Base-by-base conservation (phyloP, 2,797 vertebrate genomes). In the Lagorchestes hirsutus region DNA sequence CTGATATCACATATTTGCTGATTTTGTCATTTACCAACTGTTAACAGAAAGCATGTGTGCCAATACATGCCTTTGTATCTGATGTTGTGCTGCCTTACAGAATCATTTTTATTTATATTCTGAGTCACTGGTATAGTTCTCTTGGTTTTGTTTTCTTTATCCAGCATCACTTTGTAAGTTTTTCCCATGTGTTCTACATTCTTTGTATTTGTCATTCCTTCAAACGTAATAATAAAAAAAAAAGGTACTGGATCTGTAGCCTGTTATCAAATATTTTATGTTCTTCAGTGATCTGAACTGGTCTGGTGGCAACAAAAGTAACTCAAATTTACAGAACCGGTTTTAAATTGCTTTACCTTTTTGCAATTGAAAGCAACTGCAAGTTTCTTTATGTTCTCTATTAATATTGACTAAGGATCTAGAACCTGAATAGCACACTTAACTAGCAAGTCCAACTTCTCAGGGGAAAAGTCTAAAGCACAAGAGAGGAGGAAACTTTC, bases 341-440 rank as follows among this genome's bases (percentile, higher is more conserved):
- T 93, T 95, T 93, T 95, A 94, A 54, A 91, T 93, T 93, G 62
- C 54, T 55, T 27, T 46, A 74, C n/a, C 34, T 74, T 93, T 82
- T 95, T 92, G 92, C 87, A 50, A 96, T 90, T 94, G 96, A 95
- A 96, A 92, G 24, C 54, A 82, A n/a, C 29, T 90, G 28, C n/a
- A 95, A 91, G n/a, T 16, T 55, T 91, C 52, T 91, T 94, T 93
- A 59, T 82, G 96, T 92, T 40, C 31, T 59, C 92, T 13, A 40
- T 90, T 95, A 96, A 95, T 95, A 27, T 1, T 56, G 55, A 94
- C 27, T 93, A 90, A 96, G 54, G 74, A 24, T 31, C 46, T 93
- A 93, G 3, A 95, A 55, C 46, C 27, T 74, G 55, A 18, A 55
- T 55, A 55, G 55, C 3, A 55, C 55, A 55, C 55, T 67, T 91